phyloP scores from a whole-genome alignment of 2,888 invertebrate species.

The Amaurobius ferox region DNA sequence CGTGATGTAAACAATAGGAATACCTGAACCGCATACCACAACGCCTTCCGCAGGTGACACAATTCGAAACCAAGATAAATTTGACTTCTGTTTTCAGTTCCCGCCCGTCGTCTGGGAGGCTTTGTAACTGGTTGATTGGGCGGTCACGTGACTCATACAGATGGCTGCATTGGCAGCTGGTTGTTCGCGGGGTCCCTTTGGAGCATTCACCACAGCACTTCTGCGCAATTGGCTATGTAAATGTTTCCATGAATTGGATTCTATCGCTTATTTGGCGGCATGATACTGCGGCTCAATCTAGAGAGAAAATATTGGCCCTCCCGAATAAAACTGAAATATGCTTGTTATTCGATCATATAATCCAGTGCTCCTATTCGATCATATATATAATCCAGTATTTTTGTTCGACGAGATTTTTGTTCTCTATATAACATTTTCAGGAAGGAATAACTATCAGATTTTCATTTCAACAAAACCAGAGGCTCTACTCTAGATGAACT shows the following conservation, averaged over 20 bases:
- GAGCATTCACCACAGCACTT: constrained; percentile 7
- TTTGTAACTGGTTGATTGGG: neutral
- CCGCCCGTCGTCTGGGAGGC: neutral
- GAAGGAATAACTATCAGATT: too few species aligned
- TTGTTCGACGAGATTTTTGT: too few species aligned
- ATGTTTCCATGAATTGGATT: neutral
- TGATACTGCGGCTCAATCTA: too few species aligned
- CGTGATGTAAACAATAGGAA: constrained; percentile 1
- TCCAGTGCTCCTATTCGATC: too few species aligned
- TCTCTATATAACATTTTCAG: too few species aligned
- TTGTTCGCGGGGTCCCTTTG: neutral
- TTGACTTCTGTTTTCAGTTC: neutral
- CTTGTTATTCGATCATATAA: too few species aligned
- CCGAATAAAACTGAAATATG: too few species aligned
- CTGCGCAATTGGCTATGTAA: neutral
- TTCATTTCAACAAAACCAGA: too few species aligned
- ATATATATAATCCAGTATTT: too few species aligned
- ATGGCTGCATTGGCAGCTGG: constrained; percentile 56
- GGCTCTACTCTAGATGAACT: too few species aligned
- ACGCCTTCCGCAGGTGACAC: neutral
- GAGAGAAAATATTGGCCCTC: too few species aligned
- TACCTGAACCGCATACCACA: neutral
- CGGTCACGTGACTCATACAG: constrained; percentile 32
- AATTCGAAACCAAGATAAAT: neutral
- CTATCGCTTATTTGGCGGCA: neutral